These are phyloP conservation scores for Myzus persicae DNA, from an alignment of 1,140 invertebrate genomes.

Conservation along the genomic window DNA sequence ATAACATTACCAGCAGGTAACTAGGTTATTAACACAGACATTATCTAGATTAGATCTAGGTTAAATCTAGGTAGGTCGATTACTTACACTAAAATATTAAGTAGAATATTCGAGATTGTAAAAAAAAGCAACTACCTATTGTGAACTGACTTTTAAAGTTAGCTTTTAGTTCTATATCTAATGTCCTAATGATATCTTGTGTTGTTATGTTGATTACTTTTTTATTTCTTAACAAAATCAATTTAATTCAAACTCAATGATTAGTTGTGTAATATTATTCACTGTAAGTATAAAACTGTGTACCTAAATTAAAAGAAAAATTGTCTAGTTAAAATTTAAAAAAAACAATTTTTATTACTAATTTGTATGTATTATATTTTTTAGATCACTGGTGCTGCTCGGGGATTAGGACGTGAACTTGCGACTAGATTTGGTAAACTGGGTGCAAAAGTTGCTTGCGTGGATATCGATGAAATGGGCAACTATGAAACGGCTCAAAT, in stretches of 20 bases:
- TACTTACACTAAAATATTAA: background rate
- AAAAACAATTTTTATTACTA: too few relatives aligned
- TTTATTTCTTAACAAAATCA: background rate
- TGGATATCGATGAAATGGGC: conserved; percentile 70
- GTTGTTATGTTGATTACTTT: background rate
- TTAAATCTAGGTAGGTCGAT: too few relatives aligned
- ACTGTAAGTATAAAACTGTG: background rate
- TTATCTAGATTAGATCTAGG: too few relatives aligned
- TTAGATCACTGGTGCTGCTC: conserved; percentile 75
- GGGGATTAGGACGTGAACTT: conserved; percentile 75
- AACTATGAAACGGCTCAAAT: conserved; percentile 67
- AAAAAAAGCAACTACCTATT: background rate
- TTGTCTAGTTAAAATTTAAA: too few relatives aligned
- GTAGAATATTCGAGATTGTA: background rate
- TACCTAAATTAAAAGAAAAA: background rate
- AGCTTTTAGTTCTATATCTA: too few relatives aligned
- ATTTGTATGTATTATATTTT: conserved; percentile 42
- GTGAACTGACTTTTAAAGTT: background rate
- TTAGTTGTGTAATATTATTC: too few relatives aligned
- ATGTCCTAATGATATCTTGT: background rate
- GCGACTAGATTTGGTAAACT: conserved; percentile 71
- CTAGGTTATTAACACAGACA: background rate
- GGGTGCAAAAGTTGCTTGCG: conserved; percentile 72
- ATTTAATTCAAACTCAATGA: background rate
- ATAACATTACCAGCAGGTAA: background rate